phyloP scores from a whole-genome alignment of 1,140 invertebrate genomes.

The Nasonia vitripennis region DNA sequence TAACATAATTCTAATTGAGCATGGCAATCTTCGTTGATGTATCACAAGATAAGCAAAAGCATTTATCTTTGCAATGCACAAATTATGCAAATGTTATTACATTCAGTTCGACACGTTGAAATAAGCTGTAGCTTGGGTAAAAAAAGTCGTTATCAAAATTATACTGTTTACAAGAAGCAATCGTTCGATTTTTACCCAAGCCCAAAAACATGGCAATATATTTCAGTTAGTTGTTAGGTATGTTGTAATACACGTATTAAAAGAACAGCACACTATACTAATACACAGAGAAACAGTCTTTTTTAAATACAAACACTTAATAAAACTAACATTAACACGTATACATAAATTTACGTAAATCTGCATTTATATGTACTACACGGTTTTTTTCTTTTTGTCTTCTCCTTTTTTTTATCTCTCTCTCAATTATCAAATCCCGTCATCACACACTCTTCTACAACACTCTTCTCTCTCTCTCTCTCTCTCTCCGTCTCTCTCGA shows the following conservation, averaged over 20 bases:
- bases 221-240: conserved; percentile 21
- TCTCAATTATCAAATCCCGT: conserved; percentile 53
- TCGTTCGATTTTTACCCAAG: conserved; percentile 31
- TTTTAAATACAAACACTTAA: conserved; percentile 15
- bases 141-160: neutral
- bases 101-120: neutral
- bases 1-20: conserved; percentile 26
- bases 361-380: conserved; percentile 75
- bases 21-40: conserved; percentile 32
- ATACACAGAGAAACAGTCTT: conserved; percentile 21
- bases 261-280: conserved; percentile 21
- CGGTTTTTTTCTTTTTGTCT: conserved; percentile 73
- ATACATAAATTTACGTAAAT: conserved; percentile 54
- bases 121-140: conserved; percentile 1
- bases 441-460: conserved; percentile 49
- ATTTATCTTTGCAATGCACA: conserved; percentile 26
- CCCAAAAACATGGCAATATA: neutral
- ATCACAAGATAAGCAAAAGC: neutral
- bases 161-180: neutral
- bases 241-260: conserved; percentile 16
- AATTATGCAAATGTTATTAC: conserved; percentile 11
- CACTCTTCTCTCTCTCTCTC: conserved; percentile 49
- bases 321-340: conserved; percentile 34
- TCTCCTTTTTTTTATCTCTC: conserved; percentile 71
- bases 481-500: conserved; percentile 43